Base-by-base conservation (phyloP, 1,140 invertebrate genomes). In the Meloidogyne chitwoodi region DNA sequence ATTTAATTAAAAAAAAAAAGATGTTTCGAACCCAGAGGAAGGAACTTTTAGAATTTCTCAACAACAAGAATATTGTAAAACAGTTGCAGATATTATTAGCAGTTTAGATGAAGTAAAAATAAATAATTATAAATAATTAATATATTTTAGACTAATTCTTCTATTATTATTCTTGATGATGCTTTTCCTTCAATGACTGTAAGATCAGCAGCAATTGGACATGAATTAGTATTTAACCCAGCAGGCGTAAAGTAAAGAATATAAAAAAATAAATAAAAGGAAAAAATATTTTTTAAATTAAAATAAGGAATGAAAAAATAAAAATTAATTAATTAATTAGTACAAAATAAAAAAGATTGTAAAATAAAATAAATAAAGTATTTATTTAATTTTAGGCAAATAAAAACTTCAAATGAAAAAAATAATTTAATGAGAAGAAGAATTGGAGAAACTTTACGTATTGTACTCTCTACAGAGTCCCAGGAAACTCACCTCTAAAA, bases 1-100 rank as follows among this genome's bases (percentile, higher is more conserved):
- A 24, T 62, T 31, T 56, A 16, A 29, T 27, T 76, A 8, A 6
- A 38, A 38, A 38, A 6, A 38, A 79, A 65, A 68, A 87, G 85
- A 86, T 76, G 80, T 87, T 14, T 81, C 85, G 26, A 86, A 85
- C 48, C 77, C 83, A 3, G 85, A 86, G 75, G 85, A 86, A 79
- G 85, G 85, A 69, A 87, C 84, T 44, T 86, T 86, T 72, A 84
- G 85, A 22, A 76, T 86, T 48, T 86, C 85, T 14, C 74, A 84
- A 12, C 82, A 87, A 66, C 82, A 87, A 48, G 85, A 86, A 76
- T 77, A 77, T 63, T 75, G 79, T 48, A 77, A 83, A 56, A 72
- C 81, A 34, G 72, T 86, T 29, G 85, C 86, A 24, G 85, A 86
- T 78, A 75, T 87, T 78, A 75, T 87, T 29, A 86, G 84, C 65